Evolutionary conservation across 1,140 invertebrate genomes (phyloP).

Genomic region (Riptortus pedestris): DNA sequence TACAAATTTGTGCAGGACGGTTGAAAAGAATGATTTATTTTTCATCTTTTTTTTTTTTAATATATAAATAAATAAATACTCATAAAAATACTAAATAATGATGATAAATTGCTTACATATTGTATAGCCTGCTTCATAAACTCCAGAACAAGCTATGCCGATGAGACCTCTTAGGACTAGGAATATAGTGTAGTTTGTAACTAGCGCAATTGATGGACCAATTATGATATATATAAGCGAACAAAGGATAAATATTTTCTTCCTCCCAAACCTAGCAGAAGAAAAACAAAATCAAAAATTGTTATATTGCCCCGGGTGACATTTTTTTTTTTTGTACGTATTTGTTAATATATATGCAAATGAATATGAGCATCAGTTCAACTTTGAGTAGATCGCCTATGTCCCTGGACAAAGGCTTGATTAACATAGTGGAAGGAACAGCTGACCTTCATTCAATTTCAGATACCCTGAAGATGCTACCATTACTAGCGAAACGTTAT

Average conservation of each 20-base stretch:
- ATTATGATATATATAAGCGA: slow-evolving; percentile 41
- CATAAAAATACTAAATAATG: too few relatives aligned
- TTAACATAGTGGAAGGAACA: too few relatives aligned
- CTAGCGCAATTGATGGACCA: slow-evolving; percentile 41
- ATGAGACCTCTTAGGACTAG: slow-evolving; percentile 42
- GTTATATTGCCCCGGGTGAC: too few relatives aligned
- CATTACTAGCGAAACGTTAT: too few relatives aligned
- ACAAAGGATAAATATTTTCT: slow-evolving; percentile 41
- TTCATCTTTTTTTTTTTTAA: too few relatives aligned
- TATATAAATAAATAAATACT: too few relatives aligned
- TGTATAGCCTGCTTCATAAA: slow-evolving; percentile 48
- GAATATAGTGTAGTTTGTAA: slow-evolving; percentile 44
- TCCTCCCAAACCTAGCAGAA: slow-evolving; percentile 41
- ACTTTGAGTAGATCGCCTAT: slow-evolving; percentile 12
- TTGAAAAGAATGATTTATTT: too few relatives aligned
- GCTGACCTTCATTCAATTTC: too few relatives aligned
- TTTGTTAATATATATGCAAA: slow-evolving; percentile 22
- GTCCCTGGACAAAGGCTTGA: too few relatives aligned
- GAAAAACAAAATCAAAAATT: neutral
- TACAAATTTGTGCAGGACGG: too few relatives aligned
- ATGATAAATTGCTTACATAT: slow-evolving; percentile 41
- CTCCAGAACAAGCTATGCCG: slow-evolving; percentile 45
- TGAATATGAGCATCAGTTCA: neutral
- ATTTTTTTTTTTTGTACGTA: too few relatives aligned
- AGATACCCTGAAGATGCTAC: too few relatives aligned